Percentiles rank a stretch among this genome's conserved stretches.
phyloP scores from a whole-genome alignment of 2,888 invertebrate genomes.

The Tortricodes alternella region DNA sequence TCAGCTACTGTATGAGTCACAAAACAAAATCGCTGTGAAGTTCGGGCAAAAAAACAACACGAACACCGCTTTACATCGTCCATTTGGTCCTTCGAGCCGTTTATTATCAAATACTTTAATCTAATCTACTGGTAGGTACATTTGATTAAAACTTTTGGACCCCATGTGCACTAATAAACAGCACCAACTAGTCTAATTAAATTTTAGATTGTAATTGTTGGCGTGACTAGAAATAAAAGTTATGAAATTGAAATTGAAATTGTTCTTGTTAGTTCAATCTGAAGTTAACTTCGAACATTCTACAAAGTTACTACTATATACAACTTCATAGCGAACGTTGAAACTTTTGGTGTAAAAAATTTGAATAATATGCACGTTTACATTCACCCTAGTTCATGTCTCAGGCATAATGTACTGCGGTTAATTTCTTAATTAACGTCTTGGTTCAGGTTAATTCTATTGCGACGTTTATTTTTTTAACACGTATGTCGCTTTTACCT shows the following conservation, averaged over 20 bases:
- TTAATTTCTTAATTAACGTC: conserved; percentile 51
- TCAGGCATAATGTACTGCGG: conserved; percentile 38
- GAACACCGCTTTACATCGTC: too few relatives aligned
- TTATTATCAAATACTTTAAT: background rate
- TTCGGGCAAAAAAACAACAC: background rate
- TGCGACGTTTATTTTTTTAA: too few relatives aligned
- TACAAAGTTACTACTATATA: too few relatives aligned
- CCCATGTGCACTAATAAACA: background rate
- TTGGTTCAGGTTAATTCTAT: conserved; percentile 36
- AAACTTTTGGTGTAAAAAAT: too few relatives aligned
- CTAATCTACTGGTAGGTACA: background rate
- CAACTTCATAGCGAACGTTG: too few relatives aligned
- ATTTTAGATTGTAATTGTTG: background rate
- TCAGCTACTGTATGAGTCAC: conserved; percentile 7
- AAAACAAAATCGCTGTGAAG: background rate
- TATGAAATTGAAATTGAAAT: too few relatives aligned
- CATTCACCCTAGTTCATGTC: conserved; percentile 18
- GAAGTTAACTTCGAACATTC: too few relatives aligned
- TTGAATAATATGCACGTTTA: conserved; percentile 16
- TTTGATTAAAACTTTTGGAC: background rate
- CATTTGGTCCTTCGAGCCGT: background rate
- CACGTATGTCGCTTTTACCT: too few relatives aligned
- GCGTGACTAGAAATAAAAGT: background rate
- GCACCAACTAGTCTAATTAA: background rate
- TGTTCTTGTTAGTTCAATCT: too few relatives aligned